These are phyloP conservation scores for Alectura lathami DNA, from an alignment of 2,113 vertebrate species.

Conservation along the genomic window DNA sequence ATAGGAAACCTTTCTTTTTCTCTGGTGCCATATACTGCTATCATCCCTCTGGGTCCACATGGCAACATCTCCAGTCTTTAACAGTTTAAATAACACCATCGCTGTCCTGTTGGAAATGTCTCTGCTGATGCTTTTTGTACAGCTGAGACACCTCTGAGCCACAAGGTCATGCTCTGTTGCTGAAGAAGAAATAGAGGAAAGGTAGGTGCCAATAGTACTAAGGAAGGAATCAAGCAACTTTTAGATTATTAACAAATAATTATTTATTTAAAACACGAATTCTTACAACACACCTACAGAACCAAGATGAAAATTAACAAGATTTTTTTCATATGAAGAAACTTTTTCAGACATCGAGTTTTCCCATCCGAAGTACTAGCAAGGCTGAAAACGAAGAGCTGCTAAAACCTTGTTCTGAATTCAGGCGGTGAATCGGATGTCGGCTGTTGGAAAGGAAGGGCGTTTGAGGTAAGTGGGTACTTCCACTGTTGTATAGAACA, in stretches of 20 bases:
- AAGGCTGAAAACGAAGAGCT: neutral
- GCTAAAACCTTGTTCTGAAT: neutral
- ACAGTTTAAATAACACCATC: neutral
- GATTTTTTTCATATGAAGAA: neutral
- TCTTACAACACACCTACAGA: neutral
- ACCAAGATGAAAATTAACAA: neutral
- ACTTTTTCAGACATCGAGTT: neutral
- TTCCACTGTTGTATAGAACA: neutral
- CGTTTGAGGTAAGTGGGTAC: fast-evolving
- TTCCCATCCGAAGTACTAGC: neutral
- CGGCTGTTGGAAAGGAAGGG: neutral
- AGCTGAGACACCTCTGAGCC: neutral
- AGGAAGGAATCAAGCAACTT: neutral
- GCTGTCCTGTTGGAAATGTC: neutral
- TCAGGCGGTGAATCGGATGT: neutral
- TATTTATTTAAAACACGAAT: neutral
- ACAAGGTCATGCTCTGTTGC: neutral
- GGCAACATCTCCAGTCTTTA: neutral
- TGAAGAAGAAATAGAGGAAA: neutral
- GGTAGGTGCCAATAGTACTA: neutral
- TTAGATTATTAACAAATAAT: neutral
- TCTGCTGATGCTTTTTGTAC: neutral
- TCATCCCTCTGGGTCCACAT: neutral
- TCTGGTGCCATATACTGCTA: neutral
- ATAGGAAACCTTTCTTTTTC: neutral